Evolutionary conservation across 2,113 vertebrate species (phyloP).

Genomic region (Pongo abelii): DNA sequence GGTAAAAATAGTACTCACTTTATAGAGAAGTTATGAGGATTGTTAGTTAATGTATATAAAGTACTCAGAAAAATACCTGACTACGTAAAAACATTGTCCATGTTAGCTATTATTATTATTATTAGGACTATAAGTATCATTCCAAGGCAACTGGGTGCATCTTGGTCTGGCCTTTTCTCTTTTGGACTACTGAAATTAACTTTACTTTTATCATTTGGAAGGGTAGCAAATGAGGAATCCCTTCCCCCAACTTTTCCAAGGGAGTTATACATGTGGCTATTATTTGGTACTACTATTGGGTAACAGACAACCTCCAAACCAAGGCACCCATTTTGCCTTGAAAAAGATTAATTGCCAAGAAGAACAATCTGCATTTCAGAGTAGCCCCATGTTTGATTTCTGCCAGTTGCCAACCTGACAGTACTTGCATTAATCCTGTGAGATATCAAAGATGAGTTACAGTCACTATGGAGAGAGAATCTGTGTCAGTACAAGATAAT

Average conservation of each 20-base stretch:
- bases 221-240: background rate
- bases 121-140: background rate
- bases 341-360: background rate
- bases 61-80: background rate
- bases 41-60: background rate
- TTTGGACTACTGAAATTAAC: background rate
- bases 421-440: background rate
- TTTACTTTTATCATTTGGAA: background rate
- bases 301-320: background rate
- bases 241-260: background rate
- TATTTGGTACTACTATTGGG: background rate
- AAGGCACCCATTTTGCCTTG: background rate
- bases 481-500: background rate
- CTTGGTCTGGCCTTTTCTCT: background rate
- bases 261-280: background rate
- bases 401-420: background rate
- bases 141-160: background rate
- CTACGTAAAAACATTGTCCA: background rate
- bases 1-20: background rate
- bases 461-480: conserved; percentile 32
- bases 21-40: background rate
- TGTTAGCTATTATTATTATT: background rate
- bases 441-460: background rate
- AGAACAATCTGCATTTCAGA: background rate
- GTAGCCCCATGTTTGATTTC: background rate